Evolutionary conservation across 2,888 invertebrate genomes (phyloP).

Genomic region (Conus canariensis): DNA sequence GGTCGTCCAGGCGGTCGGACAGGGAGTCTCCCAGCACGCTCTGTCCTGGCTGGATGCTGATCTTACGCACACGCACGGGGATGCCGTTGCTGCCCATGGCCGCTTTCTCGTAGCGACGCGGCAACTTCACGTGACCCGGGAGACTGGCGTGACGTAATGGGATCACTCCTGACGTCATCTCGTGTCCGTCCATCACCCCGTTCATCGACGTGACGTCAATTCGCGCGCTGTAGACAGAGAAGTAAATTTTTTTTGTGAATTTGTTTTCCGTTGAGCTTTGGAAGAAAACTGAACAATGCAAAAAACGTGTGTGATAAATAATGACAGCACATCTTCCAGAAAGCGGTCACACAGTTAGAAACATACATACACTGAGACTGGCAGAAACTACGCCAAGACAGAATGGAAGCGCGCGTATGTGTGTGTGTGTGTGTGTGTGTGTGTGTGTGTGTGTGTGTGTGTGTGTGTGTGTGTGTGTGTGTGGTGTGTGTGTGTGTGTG

Average conservation of each 20-base stretch:
- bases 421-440: slow-evolving; percentile 18
- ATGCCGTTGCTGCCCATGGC: slow-evolving; percentile 50
- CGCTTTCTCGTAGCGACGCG: slow-evolving; percentile 62
- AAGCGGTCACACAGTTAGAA: too few species aligned
- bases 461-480: not conserved
- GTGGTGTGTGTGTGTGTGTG: not conserved
- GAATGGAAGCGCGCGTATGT: not conserved
- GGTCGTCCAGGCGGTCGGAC: slow-evolving; percentile 61
- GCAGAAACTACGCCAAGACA: not conserved
- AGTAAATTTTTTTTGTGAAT: not conserved
- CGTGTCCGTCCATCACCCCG: slow-evolving; percentile 1
- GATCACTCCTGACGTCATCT: slow-evolving; percentile 62
- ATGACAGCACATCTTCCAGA: too few species aligned
- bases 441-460: slow-evolving; percentile 18
- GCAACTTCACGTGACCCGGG: slow-evolving; percentile 64
- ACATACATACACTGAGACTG: not conserved
- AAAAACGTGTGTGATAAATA: too few species aligned
- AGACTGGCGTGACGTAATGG: slow-evolving; percentile 64
- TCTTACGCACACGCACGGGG: slow-evolving; percentile 51
- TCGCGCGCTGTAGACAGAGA: not conserved
- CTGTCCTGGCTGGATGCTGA: slow-evolving; percentile 48
- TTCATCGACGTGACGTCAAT: slow-evolving; percentile 12
- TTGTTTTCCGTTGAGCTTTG: too few species aligned
- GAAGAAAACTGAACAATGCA: too few species aligned
- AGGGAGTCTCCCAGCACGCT: slow-evolving; percentile 49